phyloP scores from a whole-genome alignment of 2,797 vertebrate genomes.

The Phyllotis vaccarum region DNA sequence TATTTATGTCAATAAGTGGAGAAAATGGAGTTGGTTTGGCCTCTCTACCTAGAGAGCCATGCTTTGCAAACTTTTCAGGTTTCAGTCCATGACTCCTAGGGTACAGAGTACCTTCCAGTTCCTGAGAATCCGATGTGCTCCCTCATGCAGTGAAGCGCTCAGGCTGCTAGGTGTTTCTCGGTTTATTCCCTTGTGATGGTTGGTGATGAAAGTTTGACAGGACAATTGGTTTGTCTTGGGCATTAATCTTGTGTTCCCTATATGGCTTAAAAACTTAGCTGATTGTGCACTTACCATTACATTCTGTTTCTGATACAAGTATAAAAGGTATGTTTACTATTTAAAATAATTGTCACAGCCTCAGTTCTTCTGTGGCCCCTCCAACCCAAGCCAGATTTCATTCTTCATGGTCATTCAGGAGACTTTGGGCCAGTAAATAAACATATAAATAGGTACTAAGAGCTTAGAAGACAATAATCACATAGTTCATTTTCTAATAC shows the following conservation, averaged over 20 bases:
- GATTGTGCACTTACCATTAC: not conserved
- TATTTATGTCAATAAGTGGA: not conserved
- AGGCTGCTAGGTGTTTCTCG: too few relatives aligned
- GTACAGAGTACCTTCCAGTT: not conserved
- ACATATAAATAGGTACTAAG: not conserved
- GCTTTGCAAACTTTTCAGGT: not conserved
- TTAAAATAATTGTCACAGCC: not conserved
- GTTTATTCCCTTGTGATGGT: too few relatives aligned
- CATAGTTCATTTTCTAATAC: not conserved
- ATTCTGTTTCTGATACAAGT: not conserved
- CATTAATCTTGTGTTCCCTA: not conserved
- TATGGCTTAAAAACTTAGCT: not conserved
- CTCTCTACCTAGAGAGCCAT: not conserved
- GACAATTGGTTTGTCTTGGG: not conserved
- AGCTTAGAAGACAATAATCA: not conserved
- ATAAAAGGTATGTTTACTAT: not conserved
- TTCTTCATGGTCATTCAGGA: not conserved
- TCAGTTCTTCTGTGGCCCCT: not conserved
- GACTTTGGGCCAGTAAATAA: not conserved
- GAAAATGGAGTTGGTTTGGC: not conserved
- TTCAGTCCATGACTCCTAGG: not conserved
- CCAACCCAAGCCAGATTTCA: not conserved
- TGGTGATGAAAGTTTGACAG: too few relatives aligned
- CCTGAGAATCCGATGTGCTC: not conserved
- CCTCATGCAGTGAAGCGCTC: too few relatives aligned